phyloP scores from a whole-genome alignment of 2,797 vertebrate genomes.

The Anabas testudineus region DNA sequence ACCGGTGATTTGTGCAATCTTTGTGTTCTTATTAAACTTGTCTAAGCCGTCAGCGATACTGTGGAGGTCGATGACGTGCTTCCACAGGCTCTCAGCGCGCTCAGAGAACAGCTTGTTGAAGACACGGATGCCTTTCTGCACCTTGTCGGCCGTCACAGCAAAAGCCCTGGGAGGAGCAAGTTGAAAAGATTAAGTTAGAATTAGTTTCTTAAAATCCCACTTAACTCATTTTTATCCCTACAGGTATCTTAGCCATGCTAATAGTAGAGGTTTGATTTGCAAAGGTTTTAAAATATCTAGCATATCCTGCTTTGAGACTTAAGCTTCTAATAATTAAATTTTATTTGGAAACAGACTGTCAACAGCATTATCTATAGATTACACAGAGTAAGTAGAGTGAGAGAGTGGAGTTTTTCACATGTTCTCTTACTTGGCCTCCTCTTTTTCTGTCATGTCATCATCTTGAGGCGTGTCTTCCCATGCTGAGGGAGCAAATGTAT shows the following conservation, averaged over 20 bases:
- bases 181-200: background rate
- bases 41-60: slow-evolving; percentile 82
- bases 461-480: slow-evolving; percentile 81
- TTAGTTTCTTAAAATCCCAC: background rate
- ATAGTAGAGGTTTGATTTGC: background rate
- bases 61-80: slow-evolving; percentile 85
- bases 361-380: no score
- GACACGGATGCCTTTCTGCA: slow-evolving; percentile 85
- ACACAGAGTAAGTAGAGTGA: no score
- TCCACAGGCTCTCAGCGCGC: slow-evolving; percentile 84
- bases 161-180: slow-evolving; percentile 74
- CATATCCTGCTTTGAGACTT: no score
- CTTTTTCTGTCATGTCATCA: slow-evolving; percentile 84
- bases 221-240: background rate
- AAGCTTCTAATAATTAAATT: no score
- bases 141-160: slow-evolving; percentile 82
- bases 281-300: background rate
- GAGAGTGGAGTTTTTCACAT: background rate
- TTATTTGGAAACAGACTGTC: no score
- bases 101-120: slow-evolving; percentile 86
- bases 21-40: slow-evolving; percentile 85
- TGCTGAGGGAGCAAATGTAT: slow-evolving; percentile 58
- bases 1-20: slow-evolving; percentile 85
- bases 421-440: slow-evolving; percentile 84
- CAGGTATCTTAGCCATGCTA: background rate